Base-by-base conservation (phyloP, 2,797 vertebrate species). In the Argentina silus region DNA sequence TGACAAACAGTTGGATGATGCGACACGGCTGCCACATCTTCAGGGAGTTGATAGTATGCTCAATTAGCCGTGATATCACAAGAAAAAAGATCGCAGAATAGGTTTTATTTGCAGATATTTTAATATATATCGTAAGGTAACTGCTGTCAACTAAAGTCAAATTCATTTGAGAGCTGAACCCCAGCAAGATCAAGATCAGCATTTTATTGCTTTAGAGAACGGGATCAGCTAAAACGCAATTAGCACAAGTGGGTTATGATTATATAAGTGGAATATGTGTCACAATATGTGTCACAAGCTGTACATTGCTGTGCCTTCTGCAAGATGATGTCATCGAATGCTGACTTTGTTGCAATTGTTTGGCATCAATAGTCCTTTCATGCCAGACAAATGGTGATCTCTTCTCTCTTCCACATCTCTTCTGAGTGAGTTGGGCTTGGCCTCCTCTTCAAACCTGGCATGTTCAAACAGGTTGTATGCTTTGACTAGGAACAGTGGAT, bases 1-100 rank as follows among this genome's bases (percentile, higher is more conserved):
- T 65, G 71, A 72, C 56, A 36, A 60, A 71, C 69, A 79, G 77
- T 51, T 50, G 43, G 21, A 69, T 59, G 19, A 59, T 12, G 11
- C 19, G 21, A 59, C 21, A 59, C 5, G 17, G 56, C 21, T 59
- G 21, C 19, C 56, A 27, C 21, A 1, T 27, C 17, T 19, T 21
- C 56, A 23, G 12, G 19, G 56, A 59, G 56, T 59, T 59, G 1
- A 11, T 59, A 11, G 21, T 23, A 27, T 59, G 56, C 56, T 59
- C 10, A 5, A 59, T 59, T 59, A 59, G 23, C 21, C 23, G 23
- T 59, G 56, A 9, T 12, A 59, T 27, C 19, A 23, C 56, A 21
- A 19, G 19, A 19, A 11, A 59, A 59, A 23, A 57, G 17, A 3
- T 9, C 3, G 19, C 19, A 57, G 19, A 19, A 57, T 57, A 12